Conservation (phyloP, 2,888 invertebrate genomes). For the Panopea generosa region DNA sequence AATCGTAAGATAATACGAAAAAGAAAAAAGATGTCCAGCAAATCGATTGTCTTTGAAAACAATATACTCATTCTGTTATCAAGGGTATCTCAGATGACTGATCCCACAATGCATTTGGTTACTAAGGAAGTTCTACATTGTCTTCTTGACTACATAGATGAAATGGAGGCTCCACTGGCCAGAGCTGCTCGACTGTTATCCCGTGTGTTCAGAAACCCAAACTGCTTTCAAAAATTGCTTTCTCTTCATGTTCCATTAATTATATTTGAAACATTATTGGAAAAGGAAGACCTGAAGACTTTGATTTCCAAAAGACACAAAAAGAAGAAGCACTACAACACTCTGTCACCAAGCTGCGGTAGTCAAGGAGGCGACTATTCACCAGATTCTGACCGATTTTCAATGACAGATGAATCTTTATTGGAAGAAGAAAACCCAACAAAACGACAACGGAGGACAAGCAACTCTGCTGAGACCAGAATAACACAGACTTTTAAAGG, state of each 20-base stretch:
- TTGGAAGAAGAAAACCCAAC: slow-evolving; percentile 17
- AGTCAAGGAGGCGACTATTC: slow-evolving; percentile 3
- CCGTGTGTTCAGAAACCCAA: slow-evolving; percentile 74
- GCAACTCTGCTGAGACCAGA: not conserved
- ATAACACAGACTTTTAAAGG: slow-evolving; percentile 28
- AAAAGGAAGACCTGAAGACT: slow-evolving; percentile 36
- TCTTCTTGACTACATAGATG: slow-evolving; percentile 73
- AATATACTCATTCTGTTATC: slow-evolving; percentile 79
- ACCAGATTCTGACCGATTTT: slow-evolving; percentile 34
- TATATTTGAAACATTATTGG: slow-evolving; percentile 67
- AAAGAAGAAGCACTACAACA: slow-evolving; percentile 2
- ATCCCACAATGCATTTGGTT: slow-evolving; percentile 70
- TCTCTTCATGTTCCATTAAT: slow-evolving; percentile 70
- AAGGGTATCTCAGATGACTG: slow-evolving; percentile 76
- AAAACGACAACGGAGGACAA: slow-evolving; percentile 25
- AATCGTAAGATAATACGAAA: not conserved
- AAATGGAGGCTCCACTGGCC: slow-evolving; percentile 67
- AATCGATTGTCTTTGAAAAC: slow-evolving; percentile 52
- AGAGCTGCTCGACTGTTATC: slow-evolving; percentile 73
- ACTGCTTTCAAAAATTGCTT: slow-evolving; percentile 74
- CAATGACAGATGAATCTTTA: slow-evolving; percentile 19
- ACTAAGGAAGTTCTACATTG: slow-evolving; percentile 66
- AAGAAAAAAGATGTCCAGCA: slow-evolving; percentile 22
- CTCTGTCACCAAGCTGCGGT: slow-evolving; percentile 1
- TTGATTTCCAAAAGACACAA: slow-evolving; percentile 5